phyloP scores from a whole-genome alignment of 2,113 vertebrate species.

The Bostrychus sinensis region DNA sequence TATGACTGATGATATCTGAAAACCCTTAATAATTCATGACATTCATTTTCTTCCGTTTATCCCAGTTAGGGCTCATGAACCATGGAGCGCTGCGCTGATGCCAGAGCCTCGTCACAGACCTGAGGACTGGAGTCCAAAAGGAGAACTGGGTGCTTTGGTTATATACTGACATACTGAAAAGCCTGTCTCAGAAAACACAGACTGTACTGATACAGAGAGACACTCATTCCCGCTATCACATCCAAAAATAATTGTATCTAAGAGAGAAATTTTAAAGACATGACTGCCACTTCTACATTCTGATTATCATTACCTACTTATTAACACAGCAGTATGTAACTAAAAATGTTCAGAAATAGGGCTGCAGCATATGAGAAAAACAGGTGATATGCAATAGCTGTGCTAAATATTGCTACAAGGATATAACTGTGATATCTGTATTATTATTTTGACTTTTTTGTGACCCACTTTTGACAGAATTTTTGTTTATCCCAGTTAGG shows the following conservation, averaged over 20 bases:
- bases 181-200: slow-evolving; percentile 28
- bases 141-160: slow-evolving; percentile 41
- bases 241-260: not conserved
- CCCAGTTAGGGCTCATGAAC: no score
- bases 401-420: no score
- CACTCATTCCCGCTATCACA: slow-evolving; percentile 2
- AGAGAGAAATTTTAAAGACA: not conserved
- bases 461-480: no score
- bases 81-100: slow-evolving; percentile 46
- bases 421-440: no score
- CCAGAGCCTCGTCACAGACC: slow-evolving; percentile 48
- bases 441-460: no score
- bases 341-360: not conserved
- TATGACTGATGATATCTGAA: no score
- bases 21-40: no score
- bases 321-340: not conserved
- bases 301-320: not conserved
- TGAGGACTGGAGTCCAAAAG: slow-evolving; percentile 34
- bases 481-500: no score
- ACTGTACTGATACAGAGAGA: slow-evolving; percentile 37
- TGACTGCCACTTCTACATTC: not conserved
- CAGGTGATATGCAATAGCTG: no score
- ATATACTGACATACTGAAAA: slow-evolving; percentile 55
- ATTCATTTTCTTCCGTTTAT: no score
- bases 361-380: not conserved